phyloP scores from a whole-genome alignment of 1,140 invertebrate genomes.

The Drosophila saltans region DNA sequence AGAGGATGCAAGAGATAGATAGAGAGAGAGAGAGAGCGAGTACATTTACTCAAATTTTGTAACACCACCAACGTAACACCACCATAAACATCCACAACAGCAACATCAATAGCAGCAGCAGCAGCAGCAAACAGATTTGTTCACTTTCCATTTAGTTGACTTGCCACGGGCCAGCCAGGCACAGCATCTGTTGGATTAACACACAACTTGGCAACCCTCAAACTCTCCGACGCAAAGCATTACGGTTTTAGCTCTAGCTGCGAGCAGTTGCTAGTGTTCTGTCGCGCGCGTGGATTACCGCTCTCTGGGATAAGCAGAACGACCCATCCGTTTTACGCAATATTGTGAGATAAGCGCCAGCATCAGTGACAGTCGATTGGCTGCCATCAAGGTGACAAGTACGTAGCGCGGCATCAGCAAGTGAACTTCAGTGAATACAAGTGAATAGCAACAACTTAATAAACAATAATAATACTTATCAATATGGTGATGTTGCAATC shows the following conservation, averaged over 20 bases:
- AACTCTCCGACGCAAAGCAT: conserved; percentile 36
- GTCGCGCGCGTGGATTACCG: conserved; percentile 73
- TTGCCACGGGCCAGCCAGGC: conserved; percentile 59
- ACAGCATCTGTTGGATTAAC: conserved; percentile 61
- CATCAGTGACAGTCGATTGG: conserved; percentile 79
- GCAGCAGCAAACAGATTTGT: conserved; percentile 59
- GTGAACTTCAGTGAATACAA: conserved; percentile 29
- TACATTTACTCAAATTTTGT: conserved; percentile 45
- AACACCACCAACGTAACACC: not conserved
- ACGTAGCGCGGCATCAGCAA: conserved; percentile 54
- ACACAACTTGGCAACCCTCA: conserved; percentile 50
- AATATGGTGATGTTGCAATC: conserved; percentile 83
- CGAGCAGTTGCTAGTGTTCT: conserved; percentile 35
- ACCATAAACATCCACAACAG: conserved; percentile 18
- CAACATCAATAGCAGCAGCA: conserved; percentile 12
- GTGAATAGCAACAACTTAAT: not conserved
- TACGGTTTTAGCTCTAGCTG: conserved; percentile 63
- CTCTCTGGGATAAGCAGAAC: conserved; percentile 58
- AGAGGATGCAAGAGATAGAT: not conserved
- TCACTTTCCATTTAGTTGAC: conserved; percentile 73
- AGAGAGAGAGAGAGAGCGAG: conserved; percentile 18
- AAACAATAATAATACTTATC: conserved; percentile 9
- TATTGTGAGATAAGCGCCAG: conserved; percentile 61
- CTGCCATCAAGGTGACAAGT: conserved; percentile 78
- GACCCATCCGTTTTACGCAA: conserved; percentile 26